Percentiles rank a stretch among this genome's conserved stretches.
phyloP scores from a whole-genome alignment of 2,113 vertebrate species.

The Clupea harengus region DNA sequence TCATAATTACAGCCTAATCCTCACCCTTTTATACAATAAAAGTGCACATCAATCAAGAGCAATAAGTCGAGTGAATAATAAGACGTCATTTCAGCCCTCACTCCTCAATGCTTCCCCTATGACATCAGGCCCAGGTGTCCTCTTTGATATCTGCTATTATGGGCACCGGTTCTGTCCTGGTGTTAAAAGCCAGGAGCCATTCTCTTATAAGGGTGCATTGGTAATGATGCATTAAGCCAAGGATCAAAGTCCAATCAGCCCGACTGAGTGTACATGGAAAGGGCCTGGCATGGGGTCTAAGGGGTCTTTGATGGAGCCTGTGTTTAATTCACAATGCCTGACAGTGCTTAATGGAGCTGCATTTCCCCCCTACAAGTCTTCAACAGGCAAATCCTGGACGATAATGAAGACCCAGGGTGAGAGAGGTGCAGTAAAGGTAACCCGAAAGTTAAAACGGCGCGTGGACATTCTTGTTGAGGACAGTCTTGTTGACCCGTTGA shows the following conservation, averaged over 20 bases:
- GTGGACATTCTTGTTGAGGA: too few species aligned
- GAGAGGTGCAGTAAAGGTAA: not conserved
- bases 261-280: not conserved
- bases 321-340: not conserved
- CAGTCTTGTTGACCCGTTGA: too few species aligned
- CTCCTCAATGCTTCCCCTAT: not conserved
- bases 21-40: not conserved
- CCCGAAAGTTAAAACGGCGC: too few species aligned
- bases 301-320: not conserved
- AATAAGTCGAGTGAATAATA: not conserved
- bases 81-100: not conserved
- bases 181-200: not conserved
- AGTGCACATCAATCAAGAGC: not conserved
- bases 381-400: not conserved
- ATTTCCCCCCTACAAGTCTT: not conserved
- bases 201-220: not conserved
- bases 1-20: not conserved
- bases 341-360: not conserved
- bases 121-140: constrained; percentile 1
- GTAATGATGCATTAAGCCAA: not conserved
- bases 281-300: not conserved
- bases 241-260: not conserved
- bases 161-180: not conserved
- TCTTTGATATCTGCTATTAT: not conserved
- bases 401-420: not conserved